Percentiles rank a stretch among this genome's conserved stretches.
Conservation (phyloP, 2,113 vertebrate genomes). For the Sphaerodactylus townsendi region DNA sequence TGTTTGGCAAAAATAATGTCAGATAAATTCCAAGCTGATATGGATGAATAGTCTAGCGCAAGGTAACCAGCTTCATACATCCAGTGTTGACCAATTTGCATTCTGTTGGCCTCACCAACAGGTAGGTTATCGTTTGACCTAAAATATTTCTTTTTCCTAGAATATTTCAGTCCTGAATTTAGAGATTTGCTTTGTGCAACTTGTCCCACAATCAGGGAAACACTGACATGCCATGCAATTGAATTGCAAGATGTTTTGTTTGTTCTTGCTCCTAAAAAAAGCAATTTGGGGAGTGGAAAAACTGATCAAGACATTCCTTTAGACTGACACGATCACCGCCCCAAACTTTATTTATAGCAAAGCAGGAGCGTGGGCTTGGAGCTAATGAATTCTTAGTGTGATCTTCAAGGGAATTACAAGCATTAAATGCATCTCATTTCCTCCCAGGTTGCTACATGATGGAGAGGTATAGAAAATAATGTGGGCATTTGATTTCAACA, state of each 20-base stretch:
- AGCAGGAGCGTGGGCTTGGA: fast-evolving
- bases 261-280: background rate
- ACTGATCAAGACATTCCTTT: background rate
- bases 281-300: background rate
- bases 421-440: background rate
- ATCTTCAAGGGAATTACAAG: constrained; percentile 13
- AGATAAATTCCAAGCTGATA: too few relatives aligned
- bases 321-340: background rate
- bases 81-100: background rate
- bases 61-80: background rate
- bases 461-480: background rate
- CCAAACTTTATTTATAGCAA: background rate
- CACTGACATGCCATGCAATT: background rate
- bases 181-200: background rate
- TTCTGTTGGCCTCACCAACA: background rate
- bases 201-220: background rate
- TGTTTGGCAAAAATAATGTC: too few relatives aligned
- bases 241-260: background rate
- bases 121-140: background rate
- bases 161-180: background rate
- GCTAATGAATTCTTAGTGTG: background rate
- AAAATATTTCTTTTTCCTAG: background rate
- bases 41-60: too few relatives aligned
- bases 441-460: background rate
- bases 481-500: constrained; percentile 29